Percentiles rank a stretch among this genome's conserved stretches.
phyloP scores from a whole-genome alignment of 1,140 invertebrate species.

The Idris sp. region DNA sequence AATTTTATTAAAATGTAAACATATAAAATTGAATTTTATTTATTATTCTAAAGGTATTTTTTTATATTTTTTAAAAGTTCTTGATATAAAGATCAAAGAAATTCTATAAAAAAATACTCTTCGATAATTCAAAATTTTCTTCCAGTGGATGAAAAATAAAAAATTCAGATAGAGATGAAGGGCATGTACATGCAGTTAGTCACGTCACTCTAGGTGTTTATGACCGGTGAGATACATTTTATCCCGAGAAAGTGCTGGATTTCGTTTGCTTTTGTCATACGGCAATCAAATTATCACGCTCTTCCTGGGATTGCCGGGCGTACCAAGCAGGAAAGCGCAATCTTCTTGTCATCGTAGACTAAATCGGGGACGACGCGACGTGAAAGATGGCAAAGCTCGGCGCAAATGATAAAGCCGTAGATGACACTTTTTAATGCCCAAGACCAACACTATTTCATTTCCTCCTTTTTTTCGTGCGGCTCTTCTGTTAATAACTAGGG shows the following conservation, averaged over 20 bases:
- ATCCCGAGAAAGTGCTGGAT: constrained; percentile 43
- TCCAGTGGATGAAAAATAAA: constrained; percentile 17
- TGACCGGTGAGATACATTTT: constrained; percentile 33
- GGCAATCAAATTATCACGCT: constrained; percentile 67
- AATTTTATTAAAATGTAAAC: no score
- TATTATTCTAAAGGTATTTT: no score
- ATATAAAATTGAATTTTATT: no score
- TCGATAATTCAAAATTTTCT: no score
- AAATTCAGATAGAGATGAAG: not conserved
- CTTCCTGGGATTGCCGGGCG: constrained; percentile 59
- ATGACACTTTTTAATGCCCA: constrained; percentile 49
- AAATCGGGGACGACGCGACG: constrained; percentile 40
- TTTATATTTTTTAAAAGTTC: no score
- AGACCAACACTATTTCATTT: constrained; percentile 45
- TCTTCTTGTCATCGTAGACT: constrained; percentile 58
- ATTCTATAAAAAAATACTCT: no score
- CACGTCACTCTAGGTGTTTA: constrained; percentile 13
- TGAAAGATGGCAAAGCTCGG: constrained; percentile 42
- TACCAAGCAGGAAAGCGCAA: constrained; percentile 48
- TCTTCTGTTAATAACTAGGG: constrained; percentile 25
- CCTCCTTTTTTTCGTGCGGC: constrained; percentile 17
- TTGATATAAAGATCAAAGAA: no score
- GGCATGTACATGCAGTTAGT: constrained; percentile 14
- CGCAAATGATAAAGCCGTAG: constrained; percentile 34
- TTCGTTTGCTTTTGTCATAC: constrained; percentile 63